Evolutionary conservation across 1,140 invertebrate species (phyloP).

Genomic region (Bombus sylvicola): DNA sequence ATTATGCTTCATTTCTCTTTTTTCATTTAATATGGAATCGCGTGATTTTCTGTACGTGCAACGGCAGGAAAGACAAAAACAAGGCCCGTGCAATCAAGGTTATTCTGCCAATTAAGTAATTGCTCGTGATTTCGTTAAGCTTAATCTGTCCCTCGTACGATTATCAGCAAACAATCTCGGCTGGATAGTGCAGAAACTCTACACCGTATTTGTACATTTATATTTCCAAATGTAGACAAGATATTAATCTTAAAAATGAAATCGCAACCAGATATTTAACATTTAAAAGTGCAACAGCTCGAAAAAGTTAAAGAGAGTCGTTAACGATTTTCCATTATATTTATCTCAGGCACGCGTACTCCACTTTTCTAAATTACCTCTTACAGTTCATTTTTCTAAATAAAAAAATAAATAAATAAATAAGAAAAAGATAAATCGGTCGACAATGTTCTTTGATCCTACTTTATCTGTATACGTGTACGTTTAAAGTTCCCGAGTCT

Average conservation of each 20-base stretch:
- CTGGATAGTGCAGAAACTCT: no score
- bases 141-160: background rate
- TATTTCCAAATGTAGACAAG: no score
- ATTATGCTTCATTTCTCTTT: background rate
- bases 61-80: background rate
- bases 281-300: no score
- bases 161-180: background rate
- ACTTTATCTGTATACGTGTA: no score
- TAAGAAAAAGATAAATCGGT: background rate
- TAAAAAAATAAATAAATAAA: background rate
- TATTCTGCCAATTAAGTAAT: background rate
- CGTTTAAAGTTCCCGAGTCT: no score
- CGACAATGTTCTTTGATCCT: no score
- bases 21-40: background rate
- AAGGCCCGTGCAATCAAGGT: background rate
- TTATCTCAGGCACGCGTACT: no score
- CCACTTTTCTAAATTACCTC: background rate
- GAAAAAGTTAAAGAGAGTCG: no score
- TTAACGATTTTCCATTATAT: no score
- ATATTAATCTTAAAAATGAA: no score
- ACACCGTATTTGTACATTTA: no score
- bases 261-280: no score
- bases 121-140: background rate
- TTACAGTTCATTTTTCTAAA: background rate
- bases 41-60: conserved; percentile 2